Evolutionary conservation across 2,888 invertebrate species (phyloP), one percentile per base, ranked within the genome.

Genomic region (Tetheella fluctuosa): DNA sequence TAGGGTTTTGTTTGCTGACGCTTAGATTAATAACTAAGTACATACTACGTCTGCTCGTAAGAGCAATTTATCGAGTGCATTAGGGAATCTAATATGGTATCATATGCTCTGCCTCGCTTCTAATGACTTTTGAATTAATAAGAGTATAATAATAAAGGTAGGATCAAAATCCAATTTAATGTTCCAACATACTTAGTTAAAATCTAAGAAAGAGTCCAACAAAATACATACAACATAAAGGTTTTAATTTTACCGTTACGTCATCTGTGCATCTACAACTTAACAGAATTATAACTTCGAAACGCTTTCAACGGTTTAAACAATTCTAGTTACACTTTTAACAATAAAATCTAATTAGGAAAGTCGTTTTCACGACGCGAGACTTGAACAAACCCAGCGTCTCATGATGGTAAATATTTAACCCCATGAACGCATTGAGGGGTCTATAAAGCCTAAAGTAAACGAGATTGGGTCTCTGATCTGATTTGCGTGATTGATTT

Each of bases 401-500:
- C 17, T 48, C 48, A 20, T 48, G 48, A 48, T 20, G 48, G 48
- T 48, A 48, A 48, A 48, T 48, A 48, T 48, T 48, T 48, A 48
- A 48, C 48, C 20, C 48, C 20, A 48, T 20, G 48, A 48, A 48
- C 48, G 10, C 48, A 48, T 8, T 48, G 48, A 20, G 20, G 48
- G 48, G 20, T 48, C 48, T 48, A 48, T 20, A 42, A 48, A n/a
- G 48, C 48, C 48, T 20, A 48, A 20, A n/a, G 48, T 48, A 20
- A 20, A 20, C 48, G 20, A 48, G 48, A 48, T 48, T 48, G 48
- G 2, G 20, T 1, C 42, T 39, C 39, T 48, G 48, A 48, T 48
- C 48, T 48, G 48, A 48, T 48, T 48, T 48, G 20, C 48, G 48
- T 48, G 48, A 48, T 48, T 48, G 48, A 48, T 48, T 48, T 48